phyloP scores from a whole-genome alignment of 2,113 vertebrate genomes.

The Fukomys damarensis region DNA sequence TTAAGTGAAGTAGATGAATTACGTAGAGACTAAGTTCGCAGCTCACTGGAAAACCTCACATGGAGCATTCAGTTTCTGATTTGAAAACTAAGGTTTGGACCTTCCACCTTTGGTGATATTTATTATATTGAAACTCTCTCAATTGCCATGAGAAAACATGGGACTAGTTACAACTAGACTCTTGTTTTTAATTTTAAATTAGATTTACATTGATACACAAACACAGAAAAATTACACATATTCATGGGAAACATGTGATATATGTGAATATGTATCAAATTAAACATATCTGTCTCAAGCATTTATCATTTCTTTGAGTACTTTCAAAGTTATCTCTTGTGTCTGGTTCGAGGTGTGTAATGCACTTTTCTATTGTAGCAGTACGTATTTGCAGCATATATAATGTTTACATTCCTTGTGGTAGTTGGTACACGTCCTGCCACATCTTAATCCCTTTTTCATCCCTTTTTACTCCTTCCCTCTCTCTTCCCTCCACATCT shows the following conservation, averaged over 20 bases:
- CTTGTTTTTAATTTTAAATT: neutral
- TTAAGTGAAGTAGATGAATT: neutral
- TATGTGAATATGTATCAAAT: neutral
- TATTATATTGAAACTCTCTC: neutral
- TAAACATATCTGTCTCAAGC: neutral
- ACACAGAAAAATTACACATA: neutral
- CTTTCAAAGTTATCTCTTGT: too few species aligned
- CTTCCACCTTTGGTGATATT: neutral
- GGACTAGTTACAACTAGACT: neutral
- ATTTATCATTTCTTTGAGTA: neutral
- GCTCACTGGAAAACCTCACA: neutral
- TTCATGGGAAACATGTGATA: neutral
- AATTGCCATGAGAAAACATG: neutral
- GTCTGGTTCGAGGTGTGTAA: neutral
- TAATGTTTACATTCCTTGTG: fast-evolving
- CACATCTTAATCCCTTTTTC: neutral
- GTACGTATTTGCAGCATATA: neutral
- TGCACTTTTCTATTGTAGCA: neutral
- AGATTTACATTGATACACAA: neutral
- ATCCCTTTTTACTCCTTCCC: neutral
- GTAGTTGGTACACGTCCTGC: neutral
- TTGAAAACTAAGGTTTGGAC: neutral
- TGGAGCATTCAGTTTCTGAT: neutral
- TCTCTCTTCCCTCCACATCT: neutral
- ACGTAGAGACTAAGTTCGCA: neutral